Base-by-base conservation (phyloP, 2,797 vertebrate species). In the Cirrhinus mrigala region DNA sequence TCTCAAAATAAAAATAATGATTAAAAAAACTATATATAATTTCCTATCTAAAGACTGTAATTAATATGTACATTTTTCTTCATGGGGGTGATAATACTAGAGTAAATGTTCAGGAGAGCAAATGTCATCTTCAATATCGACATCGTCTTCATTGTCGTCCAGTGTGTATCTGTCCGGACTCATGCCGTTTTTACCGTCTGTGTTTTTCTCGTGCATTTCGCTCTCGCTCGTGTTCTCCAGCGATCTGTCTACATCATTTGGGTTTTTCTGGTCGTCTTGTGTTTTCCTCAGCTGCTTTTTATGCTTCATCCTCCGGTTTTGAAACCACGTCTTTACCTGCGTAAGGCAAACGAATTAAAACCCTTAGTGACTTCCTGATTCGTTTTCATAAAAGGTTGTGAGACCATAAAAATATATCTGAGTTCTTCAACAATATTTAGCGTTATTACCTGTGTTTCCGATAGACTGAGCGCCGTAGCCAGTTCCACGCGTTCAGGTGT, bases 251-350 rank as follows among this genome's bases (percentile, higher is more conserved):
- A 93, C 90, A 0, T 95, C 95, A 0, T 92, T 94, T 0, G 95
- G 90, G 0, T 87, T 92, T 88, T 98, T 99, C 79, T 96, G 94
- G 52, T 98, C 98, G 60, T 99, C 98, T 90, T 98, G 97, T 37
- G 93, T 96, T 89, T 99, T 99, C 88, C 98, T 87, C 91, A 99
- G 93, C 92, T 99, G 98, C 82, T 99, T 99, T 95, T 99, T 99
- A 91, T 99, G 98, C 92, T 99, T 99, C 98, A 99, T 99, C 85
- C 98, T 94, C 16, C 98, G 94, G 92, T 99, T 99, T 93, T 99
- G 98, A 87, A 99, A 99, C 98, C 98, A 99, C 54, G 98, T 99
- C 91, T 99, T 99, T 48, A 99, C 98, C 98, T 99, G 92, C 73
- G 79, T 60, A 74, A 40, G 76, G 70, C 16, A 84, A 46, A 71